phyloP scores from a whole-genome alignment of 2,888 invertebrate species.

The Galerucella calmariensis region DNA sequence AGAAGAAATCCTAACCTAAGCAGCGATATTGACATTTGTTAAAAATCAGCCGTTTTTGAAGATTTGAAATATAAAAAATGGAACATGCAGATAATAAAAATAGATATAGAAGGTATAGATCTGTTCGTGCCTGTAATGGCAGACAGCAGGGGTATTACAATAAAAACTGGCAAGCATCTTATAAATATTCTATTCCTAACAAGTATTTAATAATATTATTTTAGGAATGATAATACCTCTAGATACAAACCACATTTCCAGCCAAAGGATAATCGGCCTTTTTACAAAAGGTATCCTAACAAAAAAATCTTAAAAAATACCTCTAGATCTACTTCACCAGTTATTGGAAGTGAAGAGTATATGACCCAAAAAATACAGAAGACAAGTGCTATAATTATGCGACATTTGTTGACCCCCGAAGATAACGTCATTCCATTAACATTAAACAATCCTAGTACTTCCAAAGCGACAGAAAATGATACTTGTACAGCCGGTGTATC shows the following conservation, averaged over 20 bases:
- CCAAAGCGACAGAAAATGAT: neutral
- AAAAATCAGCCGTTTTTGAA: too few relatives aligned
- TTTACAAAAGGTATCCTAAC: neutral
- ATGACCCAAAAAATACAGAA: slow-evolving; percentile 58
- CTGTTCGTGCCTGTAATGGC: neutral
- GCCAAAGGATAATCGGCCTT: neutral
- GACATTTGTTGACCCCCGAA: slow-evolving; percentile 51
- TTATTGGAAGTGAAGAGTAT: slow-evolving; percentile 60
- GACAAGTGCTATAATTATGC: slow-evolving; percentile 60
- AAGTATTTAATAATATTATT: neutral
- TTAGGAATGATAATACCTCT: neutral
- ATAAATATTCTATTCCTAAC: neutral
- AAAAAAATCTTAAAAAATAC: neutral
- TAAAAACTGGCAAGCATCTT: neutral
- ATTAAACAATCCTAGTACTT: slow-evolving; percentile 5
- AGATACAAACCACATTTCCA: neutral
- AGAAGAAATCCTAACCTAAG: neutral
- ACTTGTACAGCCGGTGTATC: slow-evolving; percentile 6
- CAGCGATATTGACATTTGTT: neutral
- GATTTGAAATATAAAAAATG: neutral
- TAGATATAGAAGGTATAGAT: neutral
- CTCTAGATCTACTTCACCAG: slow-evolving; percentile 50
- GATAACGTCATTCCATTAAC: slow-evolving; percentile 33
- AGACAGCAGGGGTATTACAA: neutral
- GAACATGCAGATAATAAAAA: neutral